Evolutionary conservation across 2,113 vertebrate genomes (phyloP).

Genomic region (Crotalus viridis): DNA sequence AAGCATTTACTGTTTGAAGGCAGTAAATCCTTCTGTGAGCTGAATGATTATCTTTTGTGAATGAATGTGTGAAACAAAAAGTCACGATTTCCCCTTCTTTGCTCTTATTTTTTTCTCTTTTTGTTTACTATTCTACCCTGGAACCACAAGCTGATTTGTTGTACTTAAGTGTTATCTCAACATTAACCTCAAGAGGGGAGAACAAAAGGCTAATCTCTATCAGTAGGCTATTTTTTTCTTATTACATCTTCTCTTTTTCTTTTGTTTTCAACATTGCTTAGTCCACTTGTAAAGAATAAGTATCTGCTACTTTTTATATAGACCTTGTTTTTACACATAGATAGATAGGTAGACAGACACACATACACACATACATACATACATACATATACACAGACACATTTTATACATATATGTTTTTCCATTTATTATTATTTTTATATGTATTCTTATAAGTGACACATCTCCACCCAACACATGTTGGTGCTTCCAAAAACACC

Average conservation of each 20-base stretch:
- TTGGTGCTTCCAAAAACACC: background rate
- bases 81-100: background rate
- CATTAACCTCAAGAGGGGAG: background rate
- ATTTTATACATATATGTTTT: background rate
- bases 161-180: background rate
- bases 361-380: rapidly evolving
- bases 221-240: background rate
- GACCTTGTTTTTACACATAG: background rate
- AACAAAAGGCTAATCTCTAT: background rate
- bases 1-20: background rate
- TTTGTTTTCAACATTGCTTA: background rate
- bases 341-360: background rate
- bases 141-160: background rate
- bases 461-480: background rate
- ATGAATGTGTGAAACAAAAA: background rate
- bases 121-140: background rate
- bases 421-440: background rate
- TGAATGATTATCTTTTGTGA: background rate
- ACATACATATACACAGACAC: background rate
- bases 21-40: background rate
- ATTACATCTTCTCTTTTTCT: background rate
- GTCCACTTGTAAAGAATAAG: background rate
- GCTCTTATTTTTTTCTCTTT: background rate
- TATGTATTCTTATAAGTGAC: background rate
- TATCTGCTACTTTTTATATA: background rate